phyloP scores from a whole-genome alignment of 2,888 invertebrate species.

The Colostygia pectinataria region DNA sequence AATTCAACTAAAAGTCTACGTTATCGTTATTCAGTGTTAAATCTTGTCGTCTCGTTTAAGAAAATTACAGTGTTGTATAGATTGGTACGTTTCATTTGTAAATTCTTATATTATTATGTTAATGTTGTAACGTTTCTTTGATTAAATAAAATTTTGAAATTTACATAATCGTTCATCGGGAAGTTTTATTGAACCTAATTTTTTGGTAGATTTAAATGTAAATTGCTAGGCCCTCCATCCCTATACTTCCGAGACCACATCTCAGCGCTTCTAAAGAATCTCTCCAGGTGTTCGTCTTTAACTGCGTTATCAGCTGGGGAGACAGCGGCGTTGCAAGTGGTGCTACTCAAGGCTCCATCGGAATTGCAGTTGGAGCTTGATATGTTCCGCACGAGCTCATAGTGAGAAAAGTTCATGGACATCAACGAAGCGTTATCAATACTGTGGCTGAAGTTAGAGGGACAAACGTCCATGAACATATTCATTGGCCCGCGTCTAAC shows the following conservation, averaged over 20 bases:
- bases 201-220: constrained; percentile 45
- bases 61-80: constrained; percentile 82
- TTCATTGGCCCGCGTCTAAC: constrained; percentile 39
- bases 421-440: constrained; percentile 59
- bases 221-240: constrained; percentile 39
- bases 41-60: constrained; percentile 80
- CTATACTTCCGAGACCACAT: constrained; percentile 57
- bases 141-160: constrained; percentile 81
- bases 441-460: constrained; percentile 40
- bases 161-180: constrained; percentile 78
- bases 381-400: constrained; percentile 68
- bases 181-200: constrained; percentile 63
- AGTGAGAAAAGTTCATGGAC: constrained; percentile 74
- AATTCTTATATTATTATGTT: constrained; percentile 80
- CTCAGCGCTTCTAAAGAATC: constrained; percentile 69
- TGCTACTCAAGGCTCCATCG: constrained; percentile 63
- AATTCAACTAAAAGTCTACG: constrained; percentile 68
- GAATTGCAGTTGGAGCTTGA: constrained; percentile 66
- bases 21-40: constrained; percentile 82
- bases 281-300: constrained; percentile 68
- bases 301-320: constrained; percentile 49
- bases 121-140: constrained; percentile 80
- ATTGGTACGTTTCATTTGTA: constrained; percentile 78
- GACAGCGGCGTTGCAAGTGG: constrained; percentile 49
- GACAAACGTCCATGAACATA: constrained; percentile 53